Conservation (phyloP, 2,797 vertebrate genomes). For the Octomys mimax region DNA sequence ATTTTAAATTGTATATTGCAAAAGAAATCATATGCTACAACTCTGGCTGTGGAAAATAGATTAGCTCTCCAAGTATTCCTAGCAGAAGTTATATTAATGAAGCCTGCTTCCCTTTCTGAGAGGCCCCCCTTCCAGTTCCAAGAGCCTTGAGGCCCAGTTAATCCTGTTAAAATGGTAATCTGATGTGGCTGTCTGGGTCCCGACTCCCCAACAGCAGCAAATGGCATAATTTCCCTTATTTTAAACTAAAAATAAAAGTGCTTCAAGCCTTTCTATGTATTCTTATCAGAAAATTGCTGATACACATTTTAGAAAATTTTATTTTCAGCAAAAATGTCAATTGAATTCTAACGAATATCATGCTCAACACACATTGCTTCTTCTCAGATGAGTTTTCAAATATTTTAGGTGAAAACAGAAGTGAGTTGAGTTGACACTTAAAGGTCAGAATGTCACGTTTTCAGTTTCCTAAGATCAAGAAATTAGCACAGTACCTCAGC, state of each 20-base stretch:
- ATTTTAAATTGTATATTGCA: conserved; percentile 54
- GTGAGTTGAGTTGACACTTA: neutral
- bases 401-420: conserved; percentile 2
- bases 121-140: neutral
- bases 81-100: neutral
- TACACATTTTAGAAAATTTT: conserved; percentile 57
- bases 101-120: neutral
- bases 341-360: neutral
- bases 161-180: conserved; percentile 20
- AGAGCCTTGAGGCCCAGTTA: neutral
- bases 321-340: conserved; percentile 64
- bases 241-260: conserved; percentile 64
- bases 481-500: conserved; percentile 19
- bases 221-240: neutral
- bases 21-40: neutral
- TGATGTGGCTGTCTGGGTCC: neutral
- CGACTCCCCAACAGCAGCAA: neutral
- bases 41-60: neutral
- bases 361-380: neutral
- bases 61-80: neutral
- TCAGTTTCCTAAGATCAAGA: neutral
- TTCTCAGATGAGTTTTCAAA: neutral
- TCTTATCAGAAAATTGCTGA: conserved; percentile 70
- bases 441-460: neutral
- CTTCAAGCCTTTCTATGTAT: neutral